Evolutionary conservation across 2,888 invertebrate genomes (phyloP).

Genomic region (Hecatera dysodea): DNA sequence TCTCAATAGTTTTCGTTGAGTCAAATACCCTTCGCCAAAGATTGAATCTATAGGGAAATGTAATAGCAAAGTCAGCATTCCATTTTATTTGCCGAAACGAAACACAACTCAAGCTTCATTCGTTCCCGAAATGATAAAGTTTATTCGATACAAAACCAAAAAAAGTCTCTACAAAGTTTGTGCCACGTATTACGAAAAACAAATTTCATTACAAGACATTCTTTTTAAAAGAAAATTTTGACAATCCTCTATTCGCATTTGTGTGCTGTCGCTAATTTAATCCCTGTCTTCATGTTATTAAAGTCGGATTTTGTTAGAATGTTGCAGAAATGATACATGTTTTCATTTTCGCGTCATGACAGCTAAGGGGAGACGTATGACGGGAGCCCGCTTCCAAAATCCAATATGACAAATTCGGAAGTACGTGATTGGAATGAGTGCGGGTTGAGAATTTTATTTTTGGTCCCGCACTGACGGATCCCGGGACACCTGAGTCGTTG

Average conservation of each 20-base stretch:
- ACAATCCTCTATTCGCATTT: conserved; percentile 67
- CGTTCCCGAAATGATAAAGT: conserved; percentile 54
- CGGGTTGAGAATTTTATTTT: conserved; percentile 83
- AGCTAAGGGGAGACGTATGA: conserved; percentile 86
- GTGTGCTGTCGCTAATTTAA: conserved; percentile 57
- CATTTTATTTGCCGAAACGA: conserved; percentile 34
- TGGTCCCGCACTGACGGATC: conserved; percentile 73
- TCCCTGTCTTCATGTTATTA: conserved; percentile 64
- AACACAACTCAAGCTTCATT: conserved; percentile 18
- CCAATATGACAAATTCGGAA: conserved; percentile 91
- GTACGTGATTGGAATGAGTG: conserved; percentile 90
- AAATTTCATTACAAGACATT: conserved; percentile 75
- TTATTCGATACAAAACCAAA: conserved; percentile 58
- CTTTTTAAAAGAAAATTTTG: conserved; percentile 71
- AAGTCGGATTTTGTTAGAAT: conserved; percentile 68
- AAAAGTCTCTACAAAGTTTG: conserved; percentile 62
- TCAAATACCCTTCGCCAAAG: conserved; percentile 27
- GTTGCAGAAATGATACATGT: conserved; percentile 83
- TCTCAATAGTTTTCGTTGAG: background rate
- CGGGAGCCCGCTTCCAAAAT: conserved; percentile 86
- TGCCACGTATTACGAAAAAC: conserved; percentile 72
- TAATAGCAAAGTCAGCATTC: conserved; percentile 40
- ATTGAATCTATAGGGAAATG: conserved; percentile 38
- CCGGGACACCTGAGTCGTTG: conserved; percentile 76
- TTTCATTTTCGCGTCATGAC: conserved; percentile 89